Base-by-base conservation (phyloP, 2,888 invertebrate genomes). In the Orchestes rusci region DNA sequence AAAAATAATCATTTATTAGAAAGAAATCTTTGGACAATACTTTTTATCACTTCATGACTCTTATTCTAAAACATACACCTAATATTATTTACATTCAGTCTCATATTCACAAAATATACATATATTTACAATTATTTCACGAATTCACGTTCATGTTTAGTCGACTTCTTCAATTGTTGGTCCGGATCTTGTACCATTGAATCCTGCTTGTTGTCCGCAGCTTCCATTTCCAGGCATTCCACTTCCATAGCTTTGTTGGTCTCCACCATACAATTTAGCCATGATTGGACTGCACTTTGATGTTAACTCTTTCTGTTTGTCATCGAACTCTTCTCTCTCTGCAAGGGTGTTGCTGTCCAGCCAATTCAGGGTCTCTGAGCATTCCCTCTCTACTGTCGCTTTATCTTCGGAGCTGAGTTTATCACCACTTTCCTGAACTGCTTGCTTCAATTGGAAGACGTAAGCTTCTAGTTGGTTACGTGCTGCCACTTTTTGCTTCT, bases 381-480 rank as follows among this genome's bases (percentile, higher is more conserved):
- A 80, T 43, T 71, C 70, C 3, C 59, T 60, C 16, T 64, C 61
- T 1, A 73, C 71, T 13, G 64, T 59, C 15, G 62, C 63, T 60
- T 70, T 61, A 57, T 71, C 60, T 53, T 71, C 67, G 16, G 78
- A 75, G 3, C 69, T 65, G 19, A 89, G 65, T 62, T 77, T 80
- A 39, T 71, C 73, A 0, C 78, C 79, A 27, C 76, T 73, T 12
- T 82, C 79, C 13, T 80, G 76, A 15, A 77, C 64, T 0, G 82
- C 79, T 57, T 84, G 83, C 59, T 80, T 83, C 32, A 82, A 78
- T 50, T 73, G 73, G 64, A 82, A 85, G 12, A 77, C 71, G 62
- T 84, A 84, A 3, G 74, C 65, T 63, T 84, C 87, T 31, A 88
- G 70, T 55, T 77, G 75, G 66, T 88, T 88, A 42, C 83, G 74